Evolutionary conservation across 2,888 invertebrate species (phyloP).

Genomic region (Andrena camellia): DNA sequence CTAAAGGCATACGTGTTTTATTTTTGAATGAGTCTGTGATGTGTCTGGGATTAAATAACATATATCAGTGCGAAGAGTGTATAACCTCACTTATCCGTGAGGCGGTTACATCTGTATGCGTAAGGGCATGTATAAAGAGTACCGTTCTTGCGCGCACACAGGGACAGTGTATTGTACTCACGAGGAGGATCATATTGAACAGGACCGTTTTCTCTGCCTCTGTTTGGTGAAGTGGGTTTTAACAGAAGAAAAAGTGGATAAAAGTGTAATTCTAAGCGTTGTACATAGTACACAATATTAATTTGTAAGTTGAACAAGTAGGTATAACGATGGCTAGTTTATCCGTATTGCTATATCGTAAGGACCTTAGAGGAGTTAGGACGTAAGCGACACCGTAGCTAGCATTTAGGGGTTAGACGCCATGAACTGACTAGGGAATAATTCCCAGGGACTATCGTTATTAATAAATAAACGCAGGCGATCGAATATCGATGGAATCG

Average conservation of each 20-base stretch:
- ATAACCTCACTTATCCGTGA: conserved; percentile 43
- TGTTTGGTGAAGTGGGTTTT: conserved; percentile 78
- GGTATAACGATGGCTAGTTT: conserved; percentile 82
- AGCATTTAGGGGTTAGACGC: conserved; percentile 82
- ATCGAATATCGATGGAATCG: conserved; percentile 77
- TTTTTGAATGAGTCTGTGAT: conserved; percentile 82
- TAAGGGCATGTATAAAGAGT: conserved; percentile 24
- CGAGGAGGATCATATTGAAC: conserved; percentile 42
- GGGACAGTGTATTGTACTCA: conserved; percentile 40
- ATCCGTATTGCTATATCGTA: conserved; percentile 73
- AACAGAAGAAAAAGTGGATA: conserved; percentile 60
- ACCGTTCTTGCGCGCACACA: conserved; percentile 37
- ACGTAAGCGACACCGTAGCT: conserved; percentile 80
- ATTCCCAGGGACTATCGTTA: conserved; percentile 80
- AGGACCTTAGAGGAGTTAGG: conserved; percentile 67
- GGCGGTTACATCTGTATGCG: conserved; percentile 20
- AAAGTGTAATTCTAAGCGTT: conserved; percentile 80
- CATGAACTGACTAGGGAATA: conserved; percentile 81
- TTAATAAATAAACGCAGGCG: conserved; percentile 78
- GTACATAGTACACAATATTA: conserved; percentile 85
- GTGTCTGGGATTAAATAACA: conserved; percentile 70
- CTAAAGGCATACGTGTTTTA: conserved; percentile 83
- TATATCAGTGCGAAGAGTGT: conserved; percentile 60
- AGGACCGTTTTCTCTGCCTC: conserved; percentile 66
- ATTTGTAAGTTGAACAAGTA: conserved; percentile 83